phyloP scores from a whole-genome alignment of 2,797 vertebrate species.

The Semotilus atromaculatus region DNA sequence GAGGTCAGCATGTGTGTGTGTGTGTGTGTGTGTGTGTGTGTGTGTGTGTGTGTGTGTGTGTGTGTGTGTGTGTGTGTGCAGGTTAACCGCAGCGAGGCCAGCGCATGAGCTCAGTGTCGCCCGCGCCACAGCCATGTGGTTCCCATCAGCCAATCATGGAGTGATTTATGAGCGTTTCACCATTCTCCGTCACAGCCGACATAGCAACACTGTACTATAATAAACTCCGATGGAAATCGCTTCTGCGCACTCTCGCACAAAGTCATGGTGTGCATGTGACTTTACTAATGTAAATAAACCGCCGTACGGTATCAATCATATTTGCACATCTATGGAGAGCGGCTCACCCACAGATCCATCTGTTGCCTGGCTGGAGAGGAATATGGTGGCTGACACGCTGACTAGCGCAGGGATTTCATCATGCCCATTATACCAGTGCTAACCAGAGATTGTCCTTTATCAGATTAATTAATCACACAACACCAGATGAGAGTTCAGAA shows the following conservation, averaged over 20 bases:
- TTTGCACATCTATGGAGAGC: conserved; percentile 13
- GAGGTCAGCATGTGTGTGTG: conserved; percentile 44
- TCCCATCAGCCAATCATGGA: conserved; percentile 80
- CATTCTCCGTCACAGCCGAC: conserved; percentile 67
- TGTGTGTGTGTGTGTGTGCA: not conserved
- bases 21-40: conserved; percentile 34
- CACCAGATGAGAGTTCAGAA: not conserved
- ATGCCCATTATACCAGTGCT: not conserved
- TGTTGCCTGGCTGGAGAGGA: conserved; percentile 11
- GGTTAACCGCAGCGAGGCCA: conserved; percentile 75
- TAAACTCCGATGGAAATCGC: conserved; percentile 70
- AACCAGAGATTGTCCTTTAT: not conserved
- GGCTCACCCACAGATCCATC: conserved; percentile 12
- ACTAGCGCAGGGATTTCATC: not conserved
- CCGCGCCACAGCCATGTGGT: conserved; percentile 76
- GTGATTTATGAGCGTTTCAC: conserved; percentile 81
- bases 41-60: not conserved
- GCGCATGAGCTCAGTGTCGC: conserved; percentile 77
- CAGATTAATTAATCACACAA: not conserved
- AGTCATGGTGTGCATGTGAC: conserved; percentile 47
- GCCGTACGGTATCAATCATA: not conserved
- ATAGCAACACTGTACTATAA: conserved; percentile 74
- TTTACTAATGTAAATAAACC: conserved; percentile 10
- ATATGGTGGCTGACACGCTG: not conserved
- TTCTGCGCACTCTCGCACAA: conserved; percentile 46